Evolutionary conservation across 1,140 invertebrate genomes (phyloP), one percentile per base, ranked within the genome.

Genomic region (Lucilia cuprina): DNA sequence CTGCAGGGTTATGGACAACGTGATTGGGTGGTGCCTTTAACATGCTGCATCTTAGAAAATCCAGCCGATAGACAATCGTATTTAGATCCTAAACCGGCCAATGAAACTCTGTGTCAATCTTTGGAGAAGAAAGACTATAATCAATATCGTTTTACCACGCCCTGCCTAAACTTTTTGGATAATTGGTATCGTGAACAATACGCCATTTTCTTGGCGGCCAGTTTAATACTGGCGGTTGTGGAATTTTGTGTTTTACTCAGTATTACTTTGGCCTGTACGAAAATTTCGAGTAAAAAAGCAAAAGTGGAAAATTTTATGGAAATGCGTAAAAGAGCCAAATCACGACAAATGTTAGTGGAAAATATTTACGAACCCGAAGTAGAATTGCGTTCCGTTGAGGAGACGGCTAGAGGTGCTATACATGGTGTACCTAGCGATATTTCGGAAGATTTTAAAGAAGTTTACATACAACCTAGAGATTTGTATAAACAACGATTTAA

Each of bases 111-210:
- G 74, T 97, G 96, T 86, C 96, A 97, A 91, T 92, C 94, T 74
- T 87, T 94, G 25, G 92, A 94, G 86, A 92, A 93, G 2, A 92
- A 93, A 55, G 91, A 93, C 70, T 93, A 94, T 86, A 93, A 93
- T 87, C 91, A 93, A 84, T 94, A 94, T 84, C 92, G 95, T 50
- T 93, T 95, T 90, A 92, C 92, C 85, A 91, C 92, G 94, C 95
- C 96, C 17, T 97, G 96, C 85, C 88, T 95, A 5, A 91, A 92
- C 21, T 93, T 93, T 89, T 91, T 97, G 34, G 95, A 96, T 90
- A 92, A 93, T 83, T 97, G 96, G 95, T 95, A 96, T 84, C 93
- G 95, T 74, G 93, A 95, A 50, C 95, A 97, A 87, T 95, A 95
- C 55, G 89, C 96, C 13, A 92, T 95, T 70, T 94, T 97, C 84